Evolutionary conservation across 2,797 vertebrate species (phyloP), one percentile per base, ranked within the genome.

Genomic region (Sebastes diaconus): DNA sequence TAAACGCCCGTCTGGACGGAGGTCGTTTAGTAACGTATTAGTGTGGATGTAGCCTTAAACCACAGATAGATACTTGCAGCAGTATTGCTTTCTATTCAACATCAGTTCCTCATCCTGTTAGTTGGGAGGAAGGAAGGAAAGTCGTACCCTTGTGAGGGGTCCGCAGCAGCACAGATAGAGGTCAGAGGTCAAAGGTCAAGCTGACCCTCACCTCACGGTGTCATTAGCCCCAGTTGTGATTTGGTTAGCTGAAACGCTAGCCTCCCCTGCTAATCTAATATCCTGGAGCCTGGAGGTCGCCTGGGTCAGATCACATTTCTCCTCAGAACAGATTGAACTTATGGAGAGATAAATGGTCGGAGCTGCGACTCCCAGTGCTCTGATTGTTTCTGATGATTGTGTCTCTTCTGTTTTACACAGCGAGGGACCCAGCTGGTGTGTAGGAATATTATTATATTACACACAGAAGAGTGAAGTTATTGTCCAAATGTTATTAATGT

Each of bases 241-340:
- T 91, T 69, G 88, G 84, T 94, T 94, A 93, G 89, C 88, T 90
- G 93, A 92, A 94, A 93, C 20, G 87, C 89, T 91, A 90, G 87
- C 83, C 90, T 86, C 74, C 81, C 57, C 36, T 24, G 75, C 84
- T 93, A 93, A 94, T 94, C 89, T 88, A 92, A 93, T 94, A 67
- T 25, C 30, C 36, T 0, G 10, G 46, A 68, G 86, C 85, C 87
- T 85, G 86, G 89, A 92, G 92, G 93, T 91, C 81, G 27, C 65
- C 83, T 77, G 87, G 92, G 89, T 94, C 88, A 90, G 90, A 90
- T 93, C 90, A 73, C 84, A 81, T 93, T 93, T 92, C 92, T 93
- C 67, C 84, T 87, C 82, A 14, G 67, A 88, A 27, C 81, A 90
- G 90, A 92, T 92, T 94, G 82, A 91, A 89, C 76, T 85, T 81